Evolutionary conservation across 53 echinoderm and acorn worm genomes (phyloP).

Genomic region (Echinarachnius parma): DNA sequence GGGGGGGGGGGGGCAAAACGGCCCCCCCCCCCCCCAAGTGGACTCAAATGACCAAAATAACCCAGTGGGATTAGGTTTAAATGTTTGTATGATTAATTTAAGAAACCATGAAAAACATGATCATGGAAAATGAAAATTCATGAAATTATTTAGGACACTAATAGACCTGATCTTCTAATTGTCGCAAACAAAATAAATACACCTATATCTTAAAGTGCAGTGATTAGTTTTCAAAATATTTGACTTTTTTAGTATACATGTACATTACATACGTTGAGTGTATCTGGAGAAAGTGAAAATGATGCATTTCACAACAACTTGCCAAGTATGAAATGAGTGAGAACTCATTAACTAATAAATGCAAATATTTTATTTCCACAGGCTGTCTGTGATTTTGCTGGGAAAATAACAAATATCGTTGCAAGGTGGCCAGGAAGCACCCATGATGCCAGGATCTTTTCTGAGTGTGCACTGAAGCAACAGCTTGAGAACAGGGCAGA

Average conservation of each 20-base stretch:
- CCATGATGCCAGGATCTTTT: slow-evolving; percentile 30
- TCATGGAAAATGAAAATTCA: too few species aligned
- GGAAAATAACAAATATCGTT: slow-evolving; percentile 21
- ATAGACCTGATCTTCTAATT: too few species aligned
- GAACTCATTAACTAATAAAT: background rate
- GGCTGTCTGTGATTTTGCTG: background rate
- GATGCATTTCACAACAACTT: background rate
- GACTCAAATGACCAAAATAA: too few species aligned
- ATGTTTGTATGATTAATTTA: too few species aligned
- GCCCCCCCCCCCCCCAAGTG: too few species aligned
- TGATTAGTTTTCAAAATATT: background rate
- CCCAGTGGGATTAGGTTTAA: too few species aligned
- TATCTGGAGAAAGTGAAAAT: background rate
- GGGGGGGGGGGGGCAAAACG: too few species aligned
- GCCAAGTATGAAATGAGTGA: background rate
- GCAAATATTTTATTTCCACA: background rate
- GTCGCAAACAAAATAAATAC: too few species aligned
- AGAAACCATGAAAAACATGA: too few species aligned
- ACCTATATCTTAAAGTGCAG: background rate
- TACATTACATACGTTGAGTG: too few species aligned
- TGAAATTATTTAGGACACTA: too few species aligned
- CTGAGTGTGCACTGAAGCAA: slow-evolving; percentile 13
- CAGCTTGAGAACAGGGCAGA: background rate
- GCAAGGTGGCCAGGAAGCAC: slow-evolving; percentile 37
- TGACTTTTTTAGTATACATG: background rate